Base-by-base conservation (phyloP, 2,113 vertebrate species). In the Mola mola region DNA sequence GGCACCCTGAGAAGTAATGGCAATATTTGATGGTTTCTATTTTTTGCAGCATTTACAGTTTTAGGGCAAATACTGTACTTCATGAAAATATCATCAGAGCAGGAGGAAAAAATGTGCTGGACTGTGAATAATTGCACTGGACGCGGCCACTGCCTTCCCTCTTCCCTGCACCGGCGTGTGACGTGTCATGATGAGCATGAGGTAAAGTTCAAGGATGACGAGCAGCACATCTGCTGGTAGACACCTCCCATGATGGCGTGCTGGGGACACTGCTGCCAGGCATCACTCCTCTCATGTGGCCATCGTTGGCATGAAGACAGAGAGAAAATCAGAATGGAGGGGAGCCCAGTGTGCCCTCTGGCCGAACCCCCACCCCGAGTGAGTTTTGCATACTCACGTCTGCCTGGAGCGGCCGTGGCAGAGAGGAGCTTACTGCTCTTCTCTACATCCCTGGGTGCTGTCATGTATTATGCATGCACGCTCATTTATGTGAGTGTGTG, bases 1-100 rank as follows among this genome's bases (percentile, higher is more conserved):
- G 81, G 75, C 76, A 88, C 60, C 16, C 53, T 78, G 60, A 79
- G 64, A 75, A 66, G 78, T 49, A 83, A 81, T 66, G 52, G 44
- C 61, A 72, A 75, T 59, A 42, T 51, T 60, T 77, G 38, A 28
- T 29, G 60, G 31, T 46, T 81, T 79, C 77, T 83, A 77, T 85
- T 80, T 78, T 42, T 62, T 41, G 55, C 64, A 26, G 44, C 29
- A 37, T 21, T 73, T 66, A 66, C 62, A 76, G 82, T 84, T 79
- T 81, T 67, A 78, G 75, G 85, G 74, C 72, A 83, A 78, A 85
- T 38, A 52, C 21, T 46, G 31, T 67, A 63, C 40, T 36, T 53
- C 42, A 55, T 80, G 48, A 63, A 79, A 87, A 81, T 71, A 74
- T 63, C 58, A 71, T 69, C 63, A 31, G 59, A 47, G 26, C 26